Conservation (phyloP, 2,113 vertebrate genomes). For the Nycticorax nycticorax region DNA sequence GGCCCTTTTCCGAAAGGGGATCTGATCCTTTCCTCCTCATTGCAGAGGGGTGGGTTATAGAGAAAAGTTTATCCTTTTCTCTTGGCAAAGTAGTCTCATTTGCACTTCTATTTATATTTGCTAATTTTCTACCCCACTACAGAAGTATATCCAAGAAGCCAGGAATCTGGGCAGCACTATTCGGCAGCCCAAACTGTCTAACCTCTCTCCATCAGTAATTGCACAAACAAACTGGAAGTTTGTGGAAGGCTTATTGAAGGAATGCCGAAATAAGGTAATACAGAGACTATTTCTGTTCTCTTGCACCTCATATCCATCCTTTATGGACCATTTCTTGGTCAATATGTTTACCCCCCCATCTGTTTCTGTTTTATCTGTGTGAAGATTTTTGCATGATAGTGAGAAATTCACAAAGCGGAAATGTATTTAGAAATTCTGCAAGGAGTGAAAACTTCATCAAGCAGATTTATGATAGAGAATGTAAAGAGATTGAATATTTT, state of each 20-base stretch:
- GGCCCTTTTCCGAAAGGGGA: background rate
- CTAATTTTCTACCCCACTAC: background rate
- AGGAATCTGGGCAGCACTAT: conserved; percentile 95
- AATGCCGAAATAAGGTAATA: conserved; percentile 95
- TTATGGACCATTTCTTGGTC: background rate
- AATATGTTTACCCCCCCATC: background rate
- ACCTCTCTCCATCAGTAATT: conserved; percentile 96
- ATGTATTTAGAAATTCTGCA: background rate
- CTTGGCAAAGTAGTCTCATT: background rate
- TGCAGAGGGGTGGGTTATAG: background rate
- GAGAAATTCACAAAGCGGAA: background rate
- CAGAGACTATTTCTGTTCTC: background rate
- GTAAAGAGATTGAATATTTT: background rate
- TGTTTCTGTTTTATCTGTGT: background rate
- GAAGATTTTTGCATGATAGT: background rate
- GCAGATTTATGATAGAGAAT: background rate
- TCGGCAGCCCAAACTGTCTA: conserved; percentile 95
- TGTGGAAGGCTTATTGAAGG: conserved; percentile 95
- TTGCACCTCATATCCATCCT: background rate
- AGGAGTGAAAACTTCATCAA: background rate
- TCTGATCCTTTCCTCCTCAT: background rate
- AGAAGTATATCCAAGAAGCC: conserved; percentile 99
- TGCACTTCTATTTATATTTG: conserved; percentile 11
- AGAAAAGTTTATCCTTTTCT: background rate
- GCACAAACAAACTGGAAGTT: conserved; percentile 99